Evolutionary conservation across 2,113 vertebrate species (phyloP), one percentile per base, ranked within the genome.

Genomic region (Calyptomena viridis): DNA sequence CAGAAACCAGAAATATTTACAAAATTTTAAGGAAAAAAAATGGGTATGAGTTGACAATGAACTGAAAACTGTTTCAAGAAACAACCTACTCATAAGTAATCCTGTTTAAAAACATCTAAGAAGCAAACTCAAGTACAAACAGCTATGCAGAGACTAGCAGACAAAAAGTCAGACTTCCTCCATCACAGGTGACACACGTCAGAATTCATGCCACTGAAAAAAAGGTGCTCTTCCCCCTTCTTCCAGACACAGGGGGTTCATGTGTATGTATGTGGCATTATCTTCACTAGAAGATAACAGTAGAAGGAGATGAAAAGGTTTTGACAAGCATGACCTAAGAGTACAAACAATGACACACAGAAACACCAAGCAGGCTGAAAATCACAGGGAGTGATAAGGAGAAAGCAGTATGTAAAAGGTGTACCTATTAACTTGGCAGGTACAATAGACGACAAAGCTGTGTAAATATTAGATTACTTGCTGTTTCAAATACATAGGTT

Each of bases 291-390:
- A 87, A 97, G 91, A 92, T 93, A 95, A 93, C 42, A 84, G 64
- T 0, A 79, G 63, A 37, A 89, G 55, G 37, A 96, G 94, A 84
- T 87, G 52, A 97, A 96, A 95, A 95, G 87, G 77, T 63, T 93
- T 85, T 89, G 80, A 67, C 31, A 77, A 78, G 77, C 35, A 52
- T 93, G 91, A 94, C 87, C 90, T 63, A 37, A 66, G 35, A 94
- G 73, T 15, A 87, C 91, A 96, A 97, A 88, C 84, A 98, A 20
- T 84, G 66, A 96, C 39, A 95, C 89, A 88, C 75, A 96, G 68
- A 74, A 91, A 88, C 63, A 82, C 72, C 77, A 62, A 69, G 86
- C 71, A 92, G 73, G 86, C 91, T 67, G 78, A 95, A 95, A 96
- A 94, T 8, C 10, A 11, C 74, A 23, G 44, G 23, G 52, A 72